Evolutionary conservation across 1,140 invertebrate genomes (phyloP), one percentile per base, ranked within the genome.

Genomic region (Apocrypta bakeri): DNA sequence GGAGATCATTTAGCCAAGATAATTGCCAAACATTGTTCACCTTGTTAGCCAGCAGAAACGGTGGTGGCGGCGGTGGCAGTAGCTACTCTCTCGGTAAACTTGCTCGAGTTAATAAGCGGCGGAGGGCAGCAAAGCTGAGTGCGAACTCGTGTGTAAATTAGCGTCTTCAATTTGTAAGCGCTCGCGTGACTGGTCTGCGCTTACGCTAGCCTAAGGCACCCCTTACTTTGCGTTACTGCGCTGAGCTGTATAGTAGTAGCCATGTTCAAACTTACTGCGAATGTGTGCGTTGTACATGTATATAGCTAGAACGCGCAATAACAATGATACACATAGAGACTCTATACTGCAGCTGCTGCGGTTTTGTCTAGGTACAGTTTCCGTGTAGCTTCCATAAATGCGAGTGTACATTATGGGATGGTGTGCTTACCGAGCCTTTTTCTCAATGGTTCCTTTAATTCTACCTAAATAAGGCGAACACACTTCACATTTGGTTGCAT

Each of bases 21-120:
- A 92, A 92, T 91, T 92, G 87, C 89, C 90, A 90, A 91, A 92
- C 90, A 91, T 92, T 91, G 90, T 91, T 91, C 90, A 90, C 88
- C 90, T 91, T 90, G 90, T 91, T 91, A 92, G 90, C 84, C 86
- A 84, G 85, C 87, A 89, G 88, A 8, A 31, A 12, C 21, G n/a
- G 31, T n/a, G 25, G 64, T 12, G 14, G 12, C 24, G n/a, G 76
- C 21, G n/a, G 31, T n/a, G 25, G 64, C 24, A 25, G 12, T 37
- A 29, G 76, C 40, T 27, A n/a, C 31, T 2, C 33, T 12, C 33
- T 37, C 25, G 24, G 71, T 87, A 90, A 91, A 91, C 89, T 89
- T 86, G 87, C 84, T 86, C 88, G 86, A 88, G 89, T 92, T 92
- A 91, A 91, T 92, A 91, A 91, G 88, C 89, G 89, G 0, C 48